Conservation (phyloP, 2,797 vertebrate species). For the Halcyon smyrnensis region DNA sequence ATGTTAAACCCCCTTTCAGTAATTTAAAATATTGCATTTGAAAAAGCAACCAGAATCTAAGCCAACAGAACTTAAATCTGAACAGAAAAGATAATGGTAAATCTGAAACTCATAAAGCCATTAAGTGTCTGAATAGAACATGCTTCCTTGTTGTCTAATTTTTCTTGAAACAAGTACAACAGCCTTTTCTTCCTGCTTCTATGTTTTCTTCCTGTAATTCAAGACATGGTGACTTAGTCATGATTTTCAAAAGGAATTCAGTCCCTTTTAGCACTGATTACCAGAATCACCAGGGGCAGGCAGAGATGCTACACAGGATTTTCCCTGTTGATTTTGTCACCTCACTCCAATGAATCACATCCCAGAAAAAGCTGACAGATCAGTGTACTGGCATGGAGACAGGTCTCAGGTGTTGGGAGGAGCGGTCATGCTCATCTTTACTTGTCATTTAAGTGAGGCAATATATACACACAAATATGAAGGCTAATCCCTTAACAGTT, state of each 20-base stretch:
- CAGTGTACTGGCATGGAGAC: background rate
- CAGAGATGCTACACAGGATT: background rate
- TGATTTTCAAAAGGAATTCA: conserved; percentile 1
- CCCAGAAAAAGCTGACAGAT: background rate
- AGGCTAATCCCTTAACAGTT: background rate
- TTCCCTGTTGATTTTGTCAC: background rate
- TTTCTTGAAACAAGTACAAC: background rate
- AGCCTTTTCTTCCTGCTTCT: background rate
- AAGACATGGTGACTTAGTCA: background rate
- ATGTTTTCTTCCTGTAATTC: background rate
- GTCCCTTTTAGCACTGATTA: background rate
- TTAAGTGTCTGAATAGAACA: background rate
- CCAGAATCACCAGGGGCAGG: background rate
- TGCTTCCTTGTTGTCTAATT: background rate
- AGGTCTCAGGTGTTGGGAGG: background rate
- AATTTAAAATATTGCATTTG: background rate
- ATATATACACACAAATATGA: background rate
- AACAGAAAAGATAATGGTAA: background rate
- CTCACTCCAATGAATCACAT: background rate
- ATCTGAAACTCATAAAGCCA: background rate
- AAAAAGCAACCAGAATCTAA: background rate
- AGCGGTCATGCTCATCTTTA: background rate
- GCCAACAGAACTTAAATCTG: background rate
- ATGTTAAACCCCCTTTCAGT: background rate
- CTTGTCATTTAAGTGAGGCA: background rate